Conservation (phyloP, 2,113 vertebrate genomes). For the Chloropsis cyanopogon region DNA sequence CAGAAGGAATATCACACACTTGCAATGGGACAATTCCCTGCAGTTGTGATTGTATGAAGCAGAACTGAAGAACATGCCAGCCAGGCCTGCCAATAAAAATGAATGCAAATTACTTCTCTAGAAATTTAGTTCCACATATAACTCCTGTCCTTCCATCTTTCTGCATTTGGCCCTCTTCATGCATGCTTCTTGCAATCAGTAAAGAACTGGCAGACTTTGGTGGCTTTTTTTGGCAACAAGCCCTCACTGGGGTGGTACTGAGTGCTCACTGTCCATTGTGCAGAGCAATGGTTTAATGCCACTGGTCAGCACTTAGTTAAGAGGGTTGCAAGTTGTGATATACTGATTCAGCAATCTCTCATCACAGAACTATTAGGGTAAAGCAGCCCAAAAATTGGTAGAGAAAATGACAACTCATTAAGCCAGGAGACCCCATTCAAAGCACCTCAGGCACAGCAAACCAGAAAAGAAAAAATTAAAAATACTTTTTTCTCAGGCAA, state of each 20-base stretch:
- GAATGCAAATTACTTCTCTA: not conserved
- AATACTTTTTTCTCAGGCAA: not conserved
- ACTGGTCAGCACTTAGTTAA: not conserved
- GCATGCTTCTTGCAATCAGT: not conserved
- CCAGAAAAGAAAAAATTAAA: not conserved
- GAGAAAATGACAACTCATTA: not conserved
- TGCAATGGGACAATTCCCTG: not conserved
- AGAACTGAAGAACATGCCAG: not conserved
- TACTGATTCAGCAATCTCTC: not conserved
- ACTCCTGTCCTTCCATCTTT: not conserved
- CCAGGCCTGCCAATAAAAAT: not conserved
- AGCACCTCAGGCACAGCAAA: not conserved
- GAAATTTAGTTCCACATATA: not conserved
- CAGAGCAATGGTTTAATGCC: not conserved
- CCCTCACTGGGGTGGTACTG: not conserved
- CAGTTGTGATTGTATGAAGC: not conserved
- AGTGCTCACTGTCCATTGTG: not conserved
- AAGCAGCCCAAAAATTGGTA: not conserved
- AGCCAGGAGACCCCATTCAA: not conserved
- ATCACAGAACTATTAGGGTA: not conserved
- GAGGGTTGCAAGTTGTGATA: not conserved
- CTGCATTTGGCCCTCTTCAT: not conserved
- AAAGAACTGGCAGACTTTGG: not conserved
- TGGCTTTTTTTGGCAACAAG: not conserved
- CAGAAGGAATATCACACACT: not conserved